Evolutionary conservation across 2,113 vertebrate genomes (phyloP).

Genomic region (Lontra canadensis): DNA sequence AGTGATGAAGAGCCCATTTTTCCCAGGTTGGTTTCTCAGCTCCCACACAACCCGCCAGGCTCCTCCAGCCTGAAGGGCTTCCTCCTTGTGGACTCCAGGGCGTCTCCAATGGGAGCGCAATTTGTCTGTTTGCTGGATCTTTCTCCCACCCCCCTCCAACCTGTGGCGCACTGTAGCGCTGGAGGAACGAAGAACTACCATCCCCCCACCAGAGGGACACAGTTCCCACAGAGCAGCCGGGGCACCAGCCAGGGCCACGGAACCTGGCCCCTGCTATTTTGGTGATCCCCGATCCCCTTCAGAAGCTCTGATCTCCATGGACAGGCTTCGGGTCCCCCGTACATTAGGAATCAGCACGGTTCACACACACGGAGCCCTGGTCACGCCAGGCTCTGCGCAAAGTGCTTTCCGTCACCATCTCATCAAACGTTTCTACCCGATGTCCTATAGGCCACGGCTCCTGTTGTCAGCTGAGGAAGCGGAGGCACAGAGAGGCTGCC

Average conservation of each 20-base stretch:
- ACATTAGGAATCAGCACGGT: rapidly evolving
- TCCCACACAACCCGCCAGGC: rapidly evolving
- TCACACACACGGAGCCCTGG: rapidly evolving
- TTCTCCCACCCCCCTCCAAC: not conserved
- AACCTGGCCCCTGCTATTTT: rapidly evolving
- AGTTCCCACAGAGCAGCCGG: not conserved
- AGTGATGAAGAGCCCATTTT: not conserved
- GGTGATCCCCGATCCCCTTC: not conserved
- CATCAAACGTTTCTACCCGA: rapidly evolving
- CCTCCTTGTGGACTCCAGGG: rapidly evolving
- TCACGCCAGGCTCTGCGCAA: rapidly evolving
- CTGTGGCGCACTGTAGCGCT: rapidly evolving
- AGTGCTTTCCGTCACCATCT: rapidly evolving
- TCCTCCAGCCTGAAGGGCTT: rapidly evolving
- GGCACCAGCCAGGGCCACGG: rapidly evolving
- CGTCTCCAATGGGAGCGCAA: rapidly evolving
- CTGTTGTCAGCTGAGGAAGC: not conserved
- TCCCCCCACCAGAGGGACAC: no score
- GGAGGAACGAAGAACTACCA: not conserved
- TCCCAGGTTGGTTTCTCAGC: not conserved
- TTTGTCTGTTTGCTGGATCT: not conserved
- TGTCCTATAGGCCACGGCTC: rapidly evolving
- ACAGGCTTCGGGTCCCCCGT: rapidly evolving
- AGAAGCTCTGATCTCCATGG: not conserved
- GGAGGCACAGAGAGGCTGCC: not conserved